Evolutionary conservation across 1,140 invertebrate species (phyloP).

Genomic region (Procambarus virginalis): DNA sequence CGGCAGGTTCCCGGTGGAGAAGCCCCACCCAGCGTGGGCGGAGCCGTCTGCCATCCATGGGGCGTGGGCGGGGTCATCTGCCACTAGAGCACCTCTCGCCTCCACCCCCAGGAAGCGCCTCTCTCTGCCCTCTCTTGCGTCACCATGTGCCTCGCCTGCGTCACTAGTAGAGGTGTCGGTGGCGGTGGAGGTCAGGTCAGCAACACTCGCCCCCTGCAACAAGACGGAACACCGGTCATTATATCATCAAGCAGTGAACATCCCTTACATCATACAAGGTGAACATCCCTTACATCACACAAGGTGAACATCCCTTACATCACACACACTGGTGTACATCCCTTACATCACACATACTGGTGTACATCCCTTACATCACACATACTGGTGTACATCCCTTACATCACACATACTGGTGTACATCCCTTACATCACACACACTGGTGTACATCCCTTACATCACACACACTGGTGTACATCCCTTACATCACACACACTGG

Average conservation of each 20-base stretch:
- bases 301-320: no score
- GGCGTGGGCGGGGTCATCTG: neutral
- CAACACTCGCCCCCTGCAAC: neutral
- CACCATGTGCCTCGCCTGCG: neutral
- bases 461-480: no score
- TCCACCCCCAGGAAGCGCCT: slow-evolving; percentile 13
- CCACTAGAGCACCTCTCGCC: neutral
- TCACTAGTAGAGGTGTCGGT: neutral
- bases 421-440: no score
- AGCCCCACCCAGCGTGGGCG: neutral
- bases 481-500: no score
- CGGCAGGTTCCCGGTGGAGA: slow-evolving; percentile 15
- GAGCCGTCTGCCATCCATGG: neutral
- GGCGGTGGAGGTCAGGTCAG: neutral
- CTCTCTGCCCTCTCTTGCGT: slow-evolving; percentile 9
- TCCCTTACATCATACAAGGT: no score
- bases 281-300: no score
- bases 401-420: no score
- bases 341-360: no score
- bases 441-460: no score
- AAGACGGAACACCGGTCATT: neutral
- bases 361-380: no score
- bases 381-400: no score
- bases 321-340: no score
- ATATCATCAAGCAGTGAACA: neutral